phyloP scores from a whole-genome alignment of 2,888 invertebrate species.

The Tetramorium bicarinatum region DNA sequence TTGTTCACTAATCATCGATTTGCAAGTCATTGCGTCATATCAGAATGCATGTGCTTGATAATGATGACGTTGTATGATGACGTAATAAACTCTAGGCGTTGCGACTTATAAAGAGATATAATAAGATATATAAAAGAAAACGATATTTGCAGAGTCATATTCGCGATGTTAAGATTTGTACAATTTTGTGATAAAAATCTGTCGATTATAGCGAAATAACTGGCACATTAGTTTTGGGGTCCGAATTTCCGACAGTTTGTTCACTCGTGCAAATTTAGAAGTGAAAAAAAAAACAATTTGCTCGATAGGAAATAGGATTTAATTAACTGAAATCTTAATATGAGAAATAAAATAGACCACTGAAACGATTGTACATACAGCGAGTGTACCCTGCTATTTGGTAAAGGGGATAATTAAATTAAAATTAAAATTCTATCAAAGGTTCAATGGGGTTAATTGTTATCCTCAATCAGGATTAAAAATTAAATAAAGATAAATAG shows the following conservation, averaged over 20 bases:
- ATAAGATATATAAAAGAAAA: neutral
- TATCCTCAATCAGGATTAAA: neutral
- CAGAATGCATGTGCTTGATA: neutral
- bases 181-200: neutral
- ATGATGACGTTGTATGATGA: neutral
- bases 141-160: neutral
- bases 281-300: neutral
- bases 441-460: neutral
- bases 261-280: neutral
- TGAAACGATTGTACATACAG: neutral
- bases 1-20: neutral
- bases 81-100: neutral
- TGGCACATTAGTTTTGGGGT: neutral
- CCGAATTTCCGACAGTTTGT: neutral
- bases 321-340: neutral
- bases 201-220: neutral
- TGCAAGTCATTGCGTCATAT: constrained; percentile 33
- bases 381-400: neutral
- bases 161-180: neutral
- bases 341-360: neutral
- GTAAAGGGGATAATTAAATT: neutral
- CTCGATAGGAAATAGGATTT: neutral
- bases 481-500: neutral
- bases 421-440: neutral
- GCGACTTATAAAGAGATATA: too few relatives aligned